Evolutionary conservation across 2,797 vertebrate genomes (phyloP).

Genomic region (Pipistrellus nathusii): DNA sequence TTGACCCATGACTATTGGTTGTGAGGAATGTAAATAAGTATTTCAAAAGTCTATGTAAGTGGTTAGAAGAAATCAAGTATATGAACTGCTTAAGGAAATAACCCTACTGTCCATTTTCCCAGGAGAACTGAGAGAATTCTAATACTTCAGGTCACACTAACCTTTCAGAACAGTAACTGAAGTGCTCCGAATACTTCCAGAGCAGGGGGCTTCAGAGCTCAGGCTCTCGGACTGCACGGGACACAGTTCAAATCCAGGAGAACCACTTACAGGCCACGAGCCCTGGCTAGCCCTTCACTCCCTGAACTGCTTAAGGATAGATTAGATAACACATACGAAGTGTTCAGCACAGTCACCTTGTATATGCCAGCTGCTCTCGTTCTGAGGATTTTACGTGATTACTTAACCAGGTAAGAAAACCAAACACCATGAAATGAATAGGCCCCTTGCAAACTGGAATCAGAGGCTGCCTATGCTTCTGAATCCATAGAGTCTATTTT

Average conservation of each 20-base stretch:
- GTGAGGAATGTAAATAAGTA: constrained; percentile 26
- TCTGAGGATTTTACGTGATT: neutral
- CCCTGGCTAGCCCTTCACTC: neutral
- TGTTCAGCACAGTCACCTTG: neutral
- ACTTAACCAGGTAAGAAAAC: neutral
- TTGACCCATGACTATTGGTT: neutral
- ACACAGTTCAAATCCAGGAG: constrained; percentile 26
- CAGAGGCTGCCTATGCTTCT: neutral
- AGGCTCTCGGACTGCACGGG: neutral
- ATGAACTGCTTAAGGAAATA: neutral
- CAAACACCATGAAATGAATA: neutral
- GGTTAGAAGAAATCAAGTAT: neutral
- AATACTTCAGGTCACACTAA: neutral
- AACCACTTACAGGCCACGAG: neutral
- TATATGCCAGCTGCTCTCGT: neutral
- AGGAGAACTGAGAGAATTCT: constrained; percentile 7
- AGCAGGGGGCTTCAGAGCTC: neutral
- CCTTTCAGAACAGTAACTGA: neutral
- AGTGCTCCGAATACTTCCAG: neutral
- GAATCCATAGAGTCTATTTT: neutral
- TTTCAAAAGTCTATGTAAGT: neutral
- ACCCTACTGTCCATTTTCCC: neutral
- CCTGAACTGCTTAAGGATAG: neutral
- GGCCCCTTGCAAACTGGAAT: neutral
- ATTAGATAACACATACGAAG: neutral